Base-by-base conservation (phyloP, 2,888 invertebrate genomes). In the Cenopis cana region DNA sequence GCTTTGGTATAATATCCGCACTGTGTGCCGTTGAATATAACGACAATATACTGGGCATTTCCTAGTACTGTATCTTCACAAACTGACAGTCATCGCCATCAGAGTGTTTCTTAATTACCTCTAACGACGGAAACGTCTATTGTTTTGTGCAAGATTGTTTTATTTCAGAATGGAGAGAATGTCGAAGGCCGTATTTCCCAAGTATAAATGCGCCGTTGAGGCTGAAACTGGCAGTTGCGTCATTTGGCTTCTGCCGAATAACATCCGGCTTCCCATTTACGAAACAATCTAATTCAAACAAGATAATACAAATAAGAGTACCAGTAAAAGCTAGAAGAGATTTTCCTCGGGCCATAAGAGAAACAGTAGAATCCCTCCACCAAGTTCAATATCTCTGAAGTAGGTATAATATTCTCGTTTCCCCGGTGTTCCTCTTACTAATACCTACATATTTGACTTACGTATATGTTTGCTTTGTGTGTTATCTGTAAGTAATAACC, bases 81-180 rank as follows among this genome's bases (percentile, higher is more conserved):
- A 36, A 24, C 54, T 54, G 20, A n/a, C 38, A 62, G 33, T 14
- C 24, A 55, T 55, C 46, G n/a, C 46, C n/a, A 46, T n/a, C 62
- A 52, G 62, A 54, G 38, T 38, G 17, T 68, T 68, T 61, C 68
- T 52, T 68, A 46, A 68, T 68, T 68, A 55, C 46, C 61, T 33
- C 54, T 62, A 68, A 68, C 55, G 68, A 61, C 61, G 61, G 68
- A 68, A 61, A 68, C 17, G 14, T 36, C 68, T 54, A 49, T 55
- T 61, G 64, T 64, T 61, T 61, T 61, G 41, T 68, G 61, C 68
- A 68, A 68, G 68, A 64, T 54, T 64, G 64, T 68, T 54, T 68
- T 49, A 68, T 68, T 68, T 68, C 68, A 68, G 54, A 36, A 36
- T 50, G 67, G 17, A 59, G 67, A 49, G 62, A 69, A 56, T 56